phyloP scores from a whole-genome alignment of 2,797 vertebrate species.

The Neosilurus hyrtlii region DNA sequence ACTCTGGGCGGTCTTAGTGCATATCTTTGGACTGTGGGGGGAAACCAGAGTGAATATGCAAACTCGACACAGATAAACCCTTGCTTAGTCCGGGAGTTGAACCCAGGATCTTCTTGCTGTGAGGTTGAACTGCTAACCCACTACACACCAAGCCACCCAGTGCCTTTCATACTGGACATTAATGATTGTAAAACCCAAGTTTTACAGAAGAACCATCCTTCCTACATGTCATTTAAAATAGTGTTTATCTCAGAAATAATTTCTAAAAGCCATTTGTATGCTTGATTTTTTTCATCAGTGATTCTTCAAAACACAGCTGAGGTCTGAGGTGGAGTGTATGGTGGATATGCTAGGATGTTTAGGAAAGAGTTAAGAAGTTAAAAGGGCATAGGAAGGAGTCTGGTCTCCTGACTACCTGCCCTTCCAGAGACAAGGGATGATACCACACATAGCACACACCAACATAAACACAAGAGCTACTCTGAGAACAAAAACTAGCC shows the following conservation, averaged over 20 bases:
- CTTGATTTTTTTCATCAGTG: not conserved
- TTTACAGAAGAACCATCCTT: not conserved
- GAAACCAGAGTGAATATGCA: too few relatives aligned
- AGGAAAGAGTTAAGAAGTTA: constrained; percentile 62
- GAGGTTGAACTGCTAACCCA: too few relatives aligned
- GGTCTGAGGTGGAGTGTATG: constrained; percentile 40
- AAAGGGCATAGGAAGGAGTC: constrained; percentile 72
- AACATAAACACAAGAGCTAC: constrained; percentile 24
- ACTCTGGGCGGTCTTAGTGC: too few relatives aligned
- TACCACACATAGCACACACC: constrained; percentile 30
- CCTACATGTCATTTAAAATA: not conserved
- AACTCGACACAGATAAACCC: too few relatives aligned
- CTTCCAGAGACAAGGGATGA: constrained; percentile 34
- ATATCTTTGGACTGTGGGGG: too few relatives aligned
- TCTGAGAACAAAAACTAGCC: constrained; percentile 11
- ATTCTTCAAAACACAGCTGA: not conserved
- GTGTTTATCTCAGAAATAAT: not conserved
- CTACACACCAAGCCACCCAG: too few relatives aligned
- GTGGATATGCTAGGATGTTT: constrained; percentile 61
- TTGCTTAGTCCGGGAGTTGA: too few relatives aligned
- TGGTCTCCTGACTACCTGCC: constrained; percentile 56
- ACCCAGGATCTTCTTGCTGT: too few relatives aligned
- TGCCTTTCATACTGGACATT: not conserved
- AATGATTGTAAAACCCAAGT: not conserved
- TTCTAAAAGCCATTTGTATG: not conserved